Evolutionary conservation across 1,140 invertebrate genomes (phyloP).

Genomic region (Pectinophora gossypiella): DNA sequence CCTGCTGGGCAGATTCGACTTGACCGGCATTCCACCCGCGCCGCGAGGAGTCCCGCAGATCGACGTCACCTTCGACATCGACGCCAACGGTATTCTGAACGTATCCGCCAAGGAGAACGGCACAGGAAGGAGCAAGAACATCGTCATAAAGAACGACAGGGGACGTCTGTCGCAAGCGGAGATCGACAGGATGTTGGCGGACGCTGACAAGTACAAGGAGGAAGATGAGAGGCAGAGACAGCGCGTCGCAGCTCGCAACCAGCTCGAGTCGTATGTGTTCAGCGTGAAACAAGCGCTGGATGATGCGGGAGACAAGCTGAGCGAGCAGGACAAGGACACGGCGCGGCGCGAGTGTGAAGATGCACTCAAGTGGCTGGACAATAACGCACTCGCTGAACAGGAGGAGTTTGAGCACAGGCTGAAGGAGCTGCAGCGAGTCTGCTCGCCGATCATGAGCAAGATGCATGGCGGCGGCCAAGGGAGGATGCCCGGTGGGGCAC

Average conservation of each 20-base stretch:
- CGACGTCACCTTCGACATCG: constrained; percentile 49
- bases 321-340: constrained; percentile 50
- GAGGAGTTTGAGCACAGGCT: constrained; percentile 77
- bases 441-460: too few relatives aligned
- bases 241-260: constrained; percentile 80
- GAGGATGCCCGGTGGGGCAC: too few relatives aligned
- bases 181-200: constrained; percentile 82
- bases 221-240: constrained; percentile 73
- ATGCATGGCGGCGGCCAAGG: too few relatives aligned
- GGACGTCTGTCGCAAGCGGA: too few relatives aligned
- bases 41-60: constrained; percentile 47
- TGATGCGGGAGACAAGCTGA: constrained; percentile 53
- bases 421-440: constrained; percentile 75
- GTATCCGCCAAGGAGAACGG: constrained; percentile 59
- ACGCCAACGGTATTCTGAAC: too few relatives aligned
- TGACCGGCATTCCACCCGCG: constrained; percentile 37
- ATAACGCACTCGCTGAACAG: constrained; percentile 76
- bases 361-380: constrained; percentile 78
- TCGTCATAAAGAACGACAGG: too few relatives aligned
- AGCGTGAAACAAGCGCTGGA: constrained; percentile 78
- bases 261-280: constrained; percentile 84
- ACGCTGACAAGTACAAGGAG: constrained; percentile 76
- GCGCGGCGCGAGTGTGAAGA: constrained; percentile 73
- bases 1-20: constrained; percentile 56
- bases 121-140: too few relatives aligned